Evolutionary conservation across 2,797 vertebrate genomes (phyloP), one percentile per base, ranked within the genome.

Genomic region (Chloroceryle inda): DNA sequence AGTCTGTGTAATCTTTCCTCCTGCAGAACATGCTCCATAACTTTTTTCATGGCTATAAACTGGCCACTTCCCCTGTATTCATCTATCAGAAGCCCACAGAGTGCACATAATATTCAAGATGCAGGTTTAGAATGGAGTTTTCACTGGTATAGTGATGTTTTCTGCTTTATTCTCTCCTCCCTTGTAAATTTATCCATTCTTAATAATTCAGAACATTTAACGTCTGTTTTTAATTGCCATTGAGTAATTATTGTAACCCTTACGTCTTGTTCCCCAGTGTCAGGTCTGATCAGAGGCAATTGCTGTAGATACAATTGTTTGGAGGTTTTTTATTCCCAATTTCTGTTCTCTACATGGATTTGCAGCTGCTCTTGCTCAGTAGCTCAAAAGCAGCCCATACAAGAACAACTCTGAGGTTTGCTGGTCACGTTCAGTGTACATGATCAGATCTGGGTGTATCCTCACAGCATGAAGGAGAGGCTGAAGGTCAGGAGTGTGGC

Each of bases 401-500:
- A 75, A 49, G 55, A 66, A 61, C 2, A 7, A 45, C 68, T 89
- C 58, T 80, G 87, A 91, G 62, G 38, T 91, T 84, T 94, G 45
- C 88, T 86, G 80, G 1, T 88, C 82, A 61, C 12, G 2, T 80
- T 68, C 76, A 71, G 38, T 27, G 69, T 61, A 35, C 29, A 1
- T 4, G 78, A 44, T 83, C 58, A 66, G 89, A 24, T 29, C 47
- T 73, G 87, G 85, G 76, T 62, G 50, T 68, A 35, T 88, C 93
- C 37, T 94, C 55, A 19, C 21, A 44, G 49, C 55, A 4, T 26
- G 76, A 90, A 94, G 91, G 93, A 85, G 78, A 94, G 49, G 71
- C 67, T 91, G 90, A 87, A 88, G 91, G 87, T 86, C 95, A 37
- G 45, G 79, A 88, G 13, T 2, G 31, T 42, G 77, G 79, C 80